These are phyloP conservation scores for Caenorhabditis sulstoni DNA, from an alignment of 2,888 invertebrate species.

Conservation along the genomic window DNA sequence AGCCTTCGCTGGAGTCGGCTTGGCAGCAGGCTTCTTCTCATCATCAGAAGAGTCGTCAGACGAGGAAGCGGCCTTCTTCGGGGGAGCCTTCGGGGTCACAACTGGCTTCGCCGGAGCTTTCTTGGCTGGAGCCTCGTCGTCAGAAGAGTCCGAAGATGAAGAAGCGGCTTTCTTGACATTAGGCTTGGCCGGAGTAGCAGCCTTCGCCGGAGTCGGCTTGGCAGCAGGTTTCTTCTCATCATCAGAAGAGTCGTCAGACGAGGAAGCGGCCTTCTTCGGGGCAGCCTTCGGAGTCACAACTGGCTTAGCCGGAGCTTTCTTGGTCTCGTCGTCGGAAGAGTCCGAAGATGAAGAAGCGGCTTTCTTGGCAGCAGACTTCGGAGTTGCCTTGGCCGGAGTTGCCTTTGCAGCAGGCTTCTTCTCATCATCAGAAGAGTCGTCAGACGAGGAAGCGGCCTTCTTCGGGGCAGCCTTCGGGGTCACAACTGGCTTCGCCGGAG, in stretches of 20 bases:
- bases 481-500: constrained; percentile 45
- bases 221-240: constrained; percentile 44
- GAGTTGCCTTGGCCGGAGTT: constrained; percentile 17
- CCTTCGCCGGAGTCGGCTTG: constrained; percentile 40
- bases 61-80: constrained; percentile 62
- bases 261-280: constrained; percentile 44
- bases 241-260: constrained; percentile 52
- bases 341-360: constrained; percentile 51
- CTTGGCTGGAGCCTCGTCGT: constrained; percentile 41
- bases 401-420: constrained; percentile 51
- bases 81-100: constrained; percentile 27
- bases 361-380: constrained; percentile 48
- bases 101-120: constrained; percentile 22
- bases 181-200: constrained; percentile 40
- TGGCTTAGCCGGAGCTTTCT: constrained; percentile 39
- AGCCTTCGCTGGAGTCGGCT: constrained; percentile 48
- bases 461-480: no score
- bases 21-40: constrained; percentile 39
- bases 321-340: constrained; percentile 42
- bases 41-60: constrained; percentile 56
- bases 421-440: no score
- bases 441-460: constrained; percentile 38
- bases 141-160: constrained; percentile 34
- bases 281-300: constrained; percentile 19
- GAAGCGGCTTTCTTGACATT: constrained; percentile 52